Evolutionary conservation across 2,888 invertebrate genomes (phyloP), one percentile per base, ranked within the genome.

Genomic region (Coelopa pilipes): DNA sequence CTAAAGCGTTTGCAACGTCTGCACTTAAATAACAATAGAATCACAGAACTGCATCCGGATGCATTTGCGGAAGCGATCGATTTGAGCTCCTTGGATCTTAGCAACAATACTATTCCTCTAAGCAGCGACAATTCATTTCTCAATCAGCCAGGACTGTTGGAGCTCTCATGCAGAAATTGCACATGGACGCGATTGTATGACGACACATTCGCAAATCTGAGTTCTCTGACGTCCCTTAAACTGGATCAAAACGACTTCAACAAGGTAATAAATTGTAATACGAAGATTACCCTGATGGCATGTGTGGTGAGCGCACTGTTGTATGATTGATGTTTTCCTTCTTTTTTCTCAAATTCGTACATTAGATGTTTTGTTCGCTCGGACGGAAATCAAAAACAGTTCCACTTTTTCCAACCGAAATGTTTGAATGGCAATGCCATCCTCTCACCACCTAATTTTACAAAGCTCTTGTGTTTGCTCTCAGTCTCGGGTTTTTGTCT

Each of bases 81-180:
- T 57, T 78, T 89, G 60, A 80, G 78, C 65, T 75, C 78, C 46
- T 75, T 89, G 45, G 85, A 88, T 80, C 77, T 89, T 67, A 87
- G 84, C 76, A 84, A 88, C 70, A 88, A 88, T 75, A 82, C 85
- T 47, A 84, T 89, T 50, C 53, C 60, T 1, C 78, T 88, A 53
- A 82, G 83, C 4, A 76, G 78, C 34, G 82, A 82, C 49, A 80
- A 81, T 1, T 81, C 85, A 5, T 84, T 88, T 76, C 76, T 88
- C 11, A 85, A 84, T 80, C 84, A 85, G 62, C 84, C 86, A 17
- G 78, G 79, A 17, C 79, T 88, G 21, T 75, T 80, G 65, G 83
- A 87, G 55, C 80, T 89, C 12, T 81, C 82, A 63, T 82, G 89
- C 73, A 84, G 84, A 7, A 83, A 86, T 65, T 88, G 87, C 78